Evolutionary conservation across 37 sponge, comb jelly and placozoan genomes (phyloP), one percentile per base, ranked within the genome.

Genomic region (Haliclona indistincta): DNA sequence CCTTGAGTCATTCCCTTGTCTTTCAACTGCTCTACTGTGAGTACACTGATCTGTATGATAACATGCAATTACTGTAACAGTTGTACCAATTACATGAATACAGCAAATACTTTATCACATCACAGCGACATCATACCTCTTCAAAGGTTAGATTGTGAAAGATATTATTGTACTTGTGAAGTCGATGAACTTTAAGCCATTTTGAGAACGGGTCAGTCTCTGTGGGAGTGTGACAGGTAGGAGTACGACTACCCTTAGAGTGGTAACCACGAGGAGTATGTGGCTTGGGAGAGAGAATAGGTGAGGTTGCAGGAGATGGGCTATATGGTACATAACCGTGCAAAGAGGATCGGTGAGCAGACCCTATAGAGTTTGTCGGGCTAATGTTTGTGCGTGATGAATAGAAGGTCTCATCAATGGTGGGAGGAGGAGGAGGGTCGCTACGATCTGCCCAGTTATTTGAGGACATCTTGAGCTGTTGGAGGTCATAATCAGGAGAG

Each of bases 161-260:
- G 4, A 83, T 56, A 2, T 34, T 36, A 36, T 73, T 64, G 32
- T 91, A 91, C 68, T 91, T 91, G 75, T 91, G 92, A 43, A 91
- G 56, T 43, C 92, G 49, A 41, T 74, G 79, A 28, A 54, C 68
- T 64, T 91, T 91, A 56, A 91, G 58, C 92, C 92, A 91, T 20
- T 68, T 63, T 0, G 55, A n/a, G 23, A 91, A 73, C n/a, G 35
- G 73, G 13, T 90, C 86, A 26, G 33, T 56, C 43, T 83, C 83
- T 0, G 64, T 62, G 1, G 68, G 73, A n/a, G 67, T 43, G 2
- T 51, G 62, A 17, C 71, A 58, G 37, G 83, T 45, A 17, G 75
- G 42, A 11, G 34, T 42, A 45, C 56, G 74, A 34, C 88, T 87
- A 0, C 60, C 70, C 41, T 64, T 38, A 23, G 38, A 13, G 5